These are phyloP conservation scores for Synchiropus splendidus DNA, from an alignment of 2,113 vertebrate genomes.

Conservation along the genomic window DNA sequence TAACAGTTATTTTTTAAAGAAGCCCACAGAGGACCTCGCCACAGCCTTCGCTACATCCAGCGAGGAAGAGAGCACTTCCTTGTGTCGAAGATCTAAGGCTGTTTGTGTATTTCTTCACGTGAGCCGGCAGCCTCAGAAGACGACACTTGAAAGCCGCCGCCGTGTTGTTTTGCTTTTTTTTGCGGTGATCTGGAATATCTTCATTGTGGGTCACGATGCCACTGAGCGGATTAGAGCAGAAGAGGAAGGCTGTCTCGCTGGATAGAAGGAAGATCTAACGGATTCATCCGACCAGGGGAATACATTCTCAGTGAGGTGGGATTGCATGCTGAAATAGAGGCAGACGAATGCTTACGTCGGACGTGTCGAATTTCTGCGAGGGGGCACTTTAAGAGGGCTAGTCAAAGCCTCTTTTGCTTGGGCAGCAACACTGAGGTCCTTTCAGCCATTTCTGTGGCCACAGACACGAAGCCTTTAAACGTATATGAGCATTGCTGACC, in stretches of 20 bases:
- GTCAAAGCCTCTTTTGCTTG: constrained; percentile 35
- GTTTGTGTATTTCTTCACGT: constrained; percentile 18
- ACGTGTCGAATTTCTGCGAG: constrained; percentile 1
- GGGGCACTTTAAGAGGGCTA: constrained; percentile 33
- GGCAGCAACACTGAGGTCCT: constrained; percentile 46
- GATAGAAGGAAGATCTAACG: constrained; percentile 23
- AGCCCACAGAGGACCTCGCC: constrained; percentile 11
- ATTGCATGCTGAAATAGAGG: constrained; percentile 8
- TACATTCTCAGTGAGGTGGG: constrained; percentile 6
- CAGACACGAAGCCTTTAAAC: constrained; percentile 21
- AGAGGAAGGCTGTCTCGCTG: constrained; percentile 20
- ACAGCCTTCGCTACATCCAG: constrained; percentile 17
- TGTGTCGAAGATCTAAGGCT: constrained; percentile 11
- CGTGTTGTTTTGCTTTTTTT: neutral
- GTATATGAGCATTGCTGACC: constrained; percentile 1
- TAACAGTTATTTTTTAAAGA: constrained; percentile 3
- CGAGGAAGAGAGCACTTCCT: constrained; percentile 42
- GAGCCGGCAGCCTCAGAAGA: constrained; percentile 1
- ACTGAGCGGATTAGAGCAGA: constrained; percentile 31
- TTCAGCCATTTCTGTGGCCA: constrained; percentile 58
- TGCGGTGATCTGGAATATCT: constrained; percentile 12
- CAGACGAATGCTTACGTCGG: constrained; percentile 21
- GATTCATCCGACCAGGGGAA: constrained; percentile 2
- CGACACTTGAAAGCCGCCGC: neutral
- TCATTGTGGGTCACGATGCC: constrained; percentile 23